These are phyloP conservation scores for Drosophila rubida DNA, from an alignment of 2,888 invertebrate species.

Conservation along the genomic window DNA sequence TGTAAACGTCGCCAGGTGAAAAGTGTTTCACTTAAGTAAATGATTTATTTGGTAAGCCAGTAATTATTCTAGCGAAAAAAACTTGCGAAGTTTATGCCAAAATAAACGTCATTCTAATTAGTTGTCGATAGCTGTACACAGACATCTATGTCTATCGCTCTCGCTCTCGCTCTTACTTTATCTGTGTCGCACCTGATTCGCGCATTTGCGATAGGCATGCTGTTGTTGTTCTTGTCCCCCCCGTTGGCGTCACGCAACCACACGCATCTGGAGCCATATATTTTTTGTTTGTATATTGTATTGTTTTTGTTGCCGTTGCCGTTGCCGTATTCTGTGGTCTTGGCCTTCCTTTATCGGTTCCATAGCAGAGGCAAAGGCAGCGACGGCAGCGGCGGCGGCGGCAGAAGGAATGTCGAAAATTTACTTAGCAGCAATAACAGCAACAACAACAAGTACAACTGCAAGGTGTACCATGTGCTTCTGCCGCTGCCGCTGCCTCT, in stretches of 20 bases:
- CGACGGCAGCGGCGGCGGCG: too few species aligned
- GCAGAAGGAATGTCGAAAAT: slow-evolving; percentile 22
- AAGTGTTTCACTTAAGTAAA: too few species aligned
- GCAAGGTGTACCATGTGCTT: slow-evolving; percentile 28
- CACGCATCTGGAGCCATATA: slow-evolving; percentile 25
- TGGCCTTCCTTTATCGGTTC: slow-evolving; percentile 19
- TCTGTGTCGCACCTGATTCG: background rate
- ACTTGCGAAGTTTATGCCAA: too few species aligned
- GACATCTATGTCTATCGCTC: background rate
- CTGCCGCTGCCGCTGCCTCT: background rate
- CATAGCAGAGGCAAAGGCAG: slow-evolving; percentile 4
- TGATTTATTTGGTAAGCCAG: too few species aligned
- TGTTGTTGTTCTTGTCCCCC: slow-evolving; percentile 20
- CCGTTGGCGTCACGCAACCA: background rate
- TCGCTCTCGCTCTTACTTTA: background rate
- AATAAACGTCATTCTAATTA: too few species aligned
- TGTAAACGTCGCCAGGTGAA: too few species aligned
- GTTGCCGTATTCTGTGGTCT: slow-evolving; percentile 21
- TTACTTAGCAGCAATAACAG: slow-evolving; percentile 18
- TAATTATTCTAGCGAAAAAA: too few species aligned
- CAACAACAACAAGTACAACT: slow-evolving; percentile 15
- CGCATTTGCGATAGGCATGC: background rate
- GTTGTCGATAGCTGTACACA: background rate
- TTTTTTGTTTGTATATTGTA: slow-evolving; percentile 21
- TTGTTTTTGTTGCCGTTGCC: slow-evolving; percentile 6